Base-by-base conservation (phyloP, 2,888 invertebrate genomes). In the Hymenopus coronatus region DNA sequence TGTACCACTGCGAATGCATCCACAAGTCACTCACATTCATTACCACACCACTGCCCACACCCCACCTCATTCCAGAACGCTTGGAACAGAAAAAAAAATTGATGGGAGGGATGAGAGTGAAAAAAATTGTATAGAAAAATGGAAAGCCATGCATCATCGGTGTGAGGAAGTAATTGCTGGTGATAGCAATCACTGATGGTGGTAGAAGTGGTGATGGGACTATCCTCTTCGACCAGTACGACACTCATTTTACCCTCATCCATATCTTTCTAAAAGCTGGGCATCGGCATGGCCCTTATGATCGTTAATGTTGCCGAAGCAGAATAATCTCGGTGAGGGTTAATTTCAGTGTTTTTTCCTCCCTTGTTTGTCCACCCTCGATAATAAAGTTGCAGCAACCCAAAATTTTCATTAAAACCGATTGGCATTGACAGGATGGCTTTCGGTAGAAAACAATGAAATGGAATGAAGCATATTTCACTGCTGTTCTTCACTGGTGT, bases 131-230 rank as follows among this genome's bases (percentile, higher is more conserved):
- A 87, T 82, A 30, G 82, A 87, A 87, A 87, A 84, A 25, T 30
- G 84, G 40, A 84, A 84, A 30, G 33, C 84, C 40, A 30, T 87
- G 87, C 87, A 87, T 87, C 87, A 46, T 81, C 12, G 30, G n/a
- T 25, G n/a, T 28, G 81, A 87, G 87, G 81, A 87, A 87, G 82
- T 81, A 82, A 87, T 81, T 81, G 81, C 20, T 84, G 40, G 30
- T 84, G 84, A 84, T 33, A 40, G 40, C 30, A 84, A 84, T 84
- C 84, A 84, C 25, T 84, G 30, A 46, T 70, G 54, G 54, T 70
- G 54, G 54, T 70, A 70, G 54, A 20, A 25, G 54, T 70, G 54
- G 54, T 40, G 40, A 40, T 40, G 40, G 40, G 12, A 40, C 54
- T 6, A 70, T 70, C 54, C 54, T 70, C 54, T 70, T 20, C 54